Evolutionary conservation across 2,888 invertebrate genomes (phyloP).

Genomic region (Macropis europaea): DNA sequence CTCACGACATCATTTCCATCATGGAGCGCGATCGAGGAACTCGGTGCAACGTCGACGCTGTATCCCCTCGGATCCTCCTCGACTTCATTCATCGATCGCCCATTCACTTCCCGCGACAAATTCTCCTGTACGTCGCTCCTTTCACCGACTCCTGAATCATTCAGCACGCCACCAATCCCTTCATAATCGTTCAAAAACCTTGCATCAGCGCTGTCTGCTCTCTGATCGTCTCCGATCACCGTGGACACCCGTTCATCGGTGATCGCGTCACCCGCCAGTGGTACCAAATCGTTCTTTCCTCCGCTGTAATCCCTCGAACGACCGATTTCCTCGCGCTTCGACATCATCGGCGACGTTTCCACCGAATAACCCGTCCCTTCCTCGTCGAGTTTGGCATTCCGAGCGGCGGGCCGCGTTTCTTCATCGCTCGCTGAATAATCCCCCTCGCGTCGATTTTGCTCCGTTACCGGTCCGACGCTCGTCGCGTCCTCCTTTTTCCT

Average conservation of each 20-base stretch:
- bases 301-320: no score
- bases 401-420: neutral
- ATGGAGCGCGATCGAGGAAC: neutral
- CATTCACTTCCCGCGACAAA: slow-evolving; percentile 39
- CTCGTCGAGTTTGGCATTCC: slow-evolving; percentile 15
- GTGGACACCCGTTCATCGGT: neutral
- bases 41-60: neutral
- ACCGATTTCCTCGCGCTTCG: neutral
- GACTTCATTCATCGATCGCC: slow-evolving; percentile 39
- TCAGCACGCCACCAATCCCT: neutral
- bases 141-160: slow-evolving; percentile 30
- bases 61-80: slow-evolving; percentile 5
- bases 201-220: neutral
- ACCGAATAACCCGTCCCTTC: slow-evolving; percentile 1
- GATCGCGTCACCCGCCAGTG: neutral
- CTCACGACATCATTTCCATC: neutral
- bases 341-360: neutral
- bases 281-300: no score
- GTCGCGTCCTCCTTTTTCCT: slow-evolving; percentile 7
- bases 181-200: slow-evolving; percentile 11
- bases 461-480: slow-evolving; percentile 5
- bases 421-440: slow-evolving; percentile 13
- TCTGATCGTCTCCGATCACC: neutral
- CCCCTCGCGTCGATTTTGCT: slow-evolving; percentile 2
- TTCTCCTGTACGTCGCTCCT: slow-evolving; percentile 34